A percentile compares a stretch with the other conserved stretches of the same genome.
phyloP scores from a whole-genome alignment of 2,888 invertebrate genomes.

The Margaritifera margaritifera region DNA sequence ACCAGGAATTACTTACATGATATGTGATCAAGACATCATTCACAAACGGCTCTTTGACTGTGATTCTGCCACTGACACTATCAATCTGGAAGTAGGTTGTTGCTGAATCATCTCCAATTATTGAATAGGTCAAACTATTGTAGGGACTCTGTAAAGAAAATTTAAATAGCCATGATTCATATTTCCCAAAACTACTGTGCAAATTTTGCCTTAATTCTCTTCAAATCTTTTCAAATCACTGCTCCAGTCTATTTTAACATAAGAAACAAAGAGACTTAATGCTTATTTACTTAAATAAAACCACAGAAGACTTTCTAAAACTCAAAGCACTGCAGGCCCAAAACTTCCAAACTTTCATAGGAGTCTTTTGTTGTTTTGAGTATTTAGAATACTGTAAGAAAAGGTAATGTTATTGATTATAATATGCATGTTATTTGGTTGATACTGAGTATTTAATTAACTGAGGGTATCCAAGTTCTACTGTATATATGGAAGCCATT shows the following conservation, averaged over 20 bases:
- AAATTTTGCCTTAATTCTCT: neutral
- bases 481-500: no score
- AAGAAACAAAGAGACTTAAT: no score
- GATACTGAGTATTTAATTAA: no score
- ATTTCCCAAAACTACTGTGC: neutral
- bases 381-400: no score
- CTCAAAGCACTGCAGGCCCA: no score
- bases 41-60: constrained; percentile 36
- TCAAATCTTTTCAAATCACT: neutral
- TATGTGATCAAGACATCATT: constrained; percentile 38
- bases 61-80: constrained; percentile 36
- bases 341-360: no score
- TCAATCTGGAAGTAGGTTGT: constrained; percentile 58
- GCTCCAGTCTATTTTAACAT: neutral
- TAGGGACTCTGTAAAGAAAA: constrained; percentile 54
- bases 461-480: no score
- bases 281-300: no score
- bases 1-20: constrained; percentile 26
- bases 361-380: no score
- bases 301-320: no score
- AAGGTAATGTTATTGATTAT: no score
- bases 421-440: no score
- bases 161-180: neutral
- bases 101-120: constrained; percentile 64
- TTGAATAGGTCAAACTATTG: constrained; percentile 54